These are phyloP conservation scores for Meloidogyne hapla DNA, from an alignment of 1,140 invertebrate genomes.

Conservation along the genomic window DNA sequence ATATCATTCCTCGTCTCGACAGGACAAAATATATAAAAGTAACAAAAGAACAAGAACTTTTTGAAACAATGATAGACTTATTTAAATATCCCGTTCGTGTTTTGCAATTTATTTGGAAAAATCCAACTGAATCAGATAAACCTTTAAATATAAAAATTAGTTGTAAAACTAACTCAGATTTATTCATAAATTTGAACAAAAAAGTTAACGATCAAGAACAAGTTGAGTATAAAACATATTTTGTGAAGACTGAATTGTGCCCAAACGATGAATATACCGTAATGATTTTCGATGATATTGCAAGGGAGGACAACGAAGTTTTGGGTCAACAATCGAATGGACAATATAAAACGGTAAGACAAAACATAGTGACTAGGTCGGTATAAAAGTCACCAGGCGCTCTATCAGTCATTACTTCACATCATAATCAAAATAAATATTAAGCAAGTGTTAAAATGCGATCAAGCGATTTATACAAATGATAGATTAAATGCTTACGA, in stretches of 20 bases:
- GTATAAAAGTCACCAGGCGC: too few relatives aligned
- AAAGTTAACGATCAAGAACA: too few relatives aligned
- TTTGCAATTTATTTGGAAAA: neutral
- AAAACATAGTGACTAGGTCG: too few relatives aligned
- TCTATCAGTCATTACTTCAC: too few relatives aligned
- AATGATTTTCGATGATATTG: neutral
- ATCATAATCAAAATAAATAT: too few relatives aligned
- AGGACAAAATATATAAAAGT: neutral
- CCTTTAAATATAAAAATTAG: neutral
- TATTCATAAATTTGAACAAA: too few relatives aligned
- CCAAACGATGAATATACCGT: neutral
- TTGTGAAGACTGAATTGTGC: neutral
- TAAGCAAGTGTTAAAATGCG: neutral
- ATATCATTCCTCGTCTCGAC: too few relatives aligned
- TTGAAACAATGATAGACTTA: neutral
- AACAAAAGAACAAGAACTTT: neutral
- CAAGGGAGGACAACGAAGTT: too few relatives aligned
- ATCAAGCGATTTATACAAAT: neutral
- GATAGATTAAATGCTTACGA: neutral
- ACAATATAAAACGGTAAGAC: too few relatives aligned
- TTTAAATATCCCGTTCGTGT: neutral
- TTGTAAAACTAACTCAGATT: neutral
- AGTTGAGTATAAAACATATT: neutral
- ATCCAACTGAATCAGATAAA: neutral
- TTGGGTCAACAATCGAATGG: too few relatives aligned